Conservation (phyloP, 2,113 vertebrate genomes). For the Microtus pennsylvanicus region DNA sequence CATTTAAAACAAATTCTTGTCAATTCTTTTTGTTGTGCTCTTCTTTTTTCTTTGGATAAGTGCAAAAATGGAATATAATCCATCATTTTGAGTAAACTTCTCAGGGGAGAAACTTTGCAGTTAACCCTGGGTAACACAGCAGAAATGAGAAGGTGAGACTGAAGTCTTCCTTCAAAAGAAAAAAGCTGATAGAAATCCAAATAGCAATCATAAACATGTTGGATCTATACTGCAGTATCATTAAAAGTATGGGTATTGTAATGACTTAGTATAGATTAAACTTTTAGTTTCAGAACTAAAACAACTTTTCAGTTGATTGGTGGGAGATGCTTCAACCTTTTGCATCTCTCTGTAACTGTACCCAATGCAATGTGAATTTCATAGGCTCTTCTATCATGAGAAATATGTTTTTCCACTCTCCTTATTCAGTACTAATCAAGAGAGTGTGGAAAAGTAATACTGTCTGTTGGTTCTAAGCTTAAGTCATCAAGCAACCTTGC, state of each 20-base stretch:
- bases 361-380: not conserved
- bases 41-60: slow-evolving; percentile 2
- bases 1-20: not conserved
- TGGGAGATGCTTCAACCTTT: not conserved
- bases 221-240: not conserved
- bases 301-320: not conserved
- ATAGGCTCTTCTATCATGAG: not conserved
- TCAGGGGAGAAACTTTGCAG: not conserved
- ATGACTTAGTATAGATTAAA: not conserved
- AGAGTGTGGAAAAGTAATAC: not conserved
- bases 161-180: not conserved
- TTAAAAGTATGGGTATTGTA: not conserved
- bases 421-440: not conserved
- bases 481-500: not conserved
- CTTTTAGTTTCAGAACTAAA: not conserved
- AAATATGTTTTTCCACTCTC: not conserved
- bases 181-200: not conserved
- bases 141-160: not conserved
- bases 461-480: not conserved
- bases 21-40: not conserved
- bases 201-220: not conserved
- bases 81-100: not conserved
- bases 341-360: not conserved
- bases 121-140: not conserved
- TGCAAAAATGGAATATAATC: not conserved